Evolutionary conservation across 2,113 vertebrate genomes (phyloP), one percentile per base, ranked within the genome.

Genomic region (Ochotona princeps): DNA sequence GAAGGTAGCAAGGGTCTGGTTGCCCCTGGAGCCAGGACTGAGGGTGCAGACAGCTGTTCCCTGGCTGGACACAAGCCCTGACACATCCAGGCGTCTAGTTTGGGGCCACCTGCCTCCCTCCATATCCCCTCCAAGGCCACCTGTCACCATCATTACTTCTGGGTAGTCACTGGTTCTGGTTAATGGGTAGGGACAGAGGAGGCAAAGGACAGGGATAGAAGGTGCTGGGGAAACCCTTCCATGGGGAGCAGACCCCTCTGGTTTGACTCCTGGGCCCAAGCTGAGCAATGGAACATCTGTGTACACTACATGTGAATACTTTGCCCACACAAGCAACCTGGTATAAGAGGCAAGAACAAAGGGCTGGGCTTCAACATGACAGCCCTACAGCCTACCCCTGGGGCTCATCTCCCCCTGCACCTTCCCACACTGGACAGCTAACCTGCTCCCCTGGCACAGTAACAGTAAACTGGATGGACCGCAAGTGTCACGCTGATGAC

Each of bases 21-120:
- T 38, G 12, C 25, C 21, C 21, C 57, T 61, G 65, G 18, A 23
- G 3, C 83, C 47, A 25, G 69, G 26, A 15, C 0, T 2, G 25
- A 21, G 66, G 21, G 20, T 10, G 10, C 38, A 3, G 54, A 0
- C 0, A 49, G 25, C n/a, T 73, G 63, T 10, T 30, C 47, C 17
- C 49, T 69, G 8, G 89, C 44, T 10, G 15, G n/a, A 44, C 20
- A 25, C 10, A 66, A 35, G 11, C 35, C 47, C 57, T 30, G 49
- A 28, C 4, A 35, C 0, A 17, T 28, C 57, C 18, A 0, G 20
- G 35, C 47, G 13, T 3, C 26, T 4, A 8, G 28, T 13, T 28
- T 35, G 0, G 25, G 26, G 44, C 17, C 82, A 38, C 15, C 38
- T 35, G n/a, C 57, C 11, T 20, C 70, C 65, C 35, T 75, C 47